Evolutionary conservation across 2,888 invertebrate species (phyloP), one percentile per base, ranked within the genome.

Genomic region (Pristionchus fissidentatus): DNA sequence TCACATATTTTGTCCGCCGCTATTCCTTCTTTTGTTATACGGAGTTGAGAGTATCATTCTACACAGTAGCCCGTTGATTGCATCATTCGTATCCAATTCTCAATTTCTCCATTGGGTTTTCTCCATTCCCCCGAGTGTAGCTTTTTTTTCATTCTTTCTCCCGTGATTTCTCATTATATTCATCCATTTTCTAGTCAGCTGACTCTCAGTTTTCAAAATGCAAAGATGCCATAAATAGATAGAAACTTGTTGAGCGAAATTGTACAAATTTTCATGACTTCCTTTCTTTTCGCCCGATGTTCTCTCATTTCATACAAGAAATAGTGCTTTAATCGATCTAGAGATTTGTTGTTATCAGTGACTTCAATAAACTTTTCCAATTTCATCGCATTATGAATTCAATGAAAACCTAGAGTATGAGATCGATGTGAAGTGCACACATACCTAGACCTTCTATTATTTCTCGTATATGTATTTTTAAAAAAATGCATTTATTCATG

Each of bases 121-220:
- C 35, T 32, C 15, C 62, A 62, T 62, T 62, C 62, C 62, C n/a
- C 62, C 62, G 62, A 62, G 62, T 62, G 62, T 62, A 62, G 62
- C 62, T 62, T 62, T 35, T 35, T 35, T 32, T 60, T 29, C 60
- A 8, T 60, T 29, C 60, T 60, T 60, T n/a, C 13, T 57, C 57
- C n/a, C 57, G 29, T 57, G n/a, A n/a, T n/a, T n/a, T n/a, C n/a
- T n/a, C n/a, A n/a, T n/a, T n/a, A 26, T 29, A 26, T 57, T 7
- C 26, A n/a, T 57, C 4, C 57, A 32, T 29, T 29, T 60, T 62
- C 29, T 32, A 10, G 35, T 29, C 35, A 29, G 62, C 29, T 62
- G 15, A n/a, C 35, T 62, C 26, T 62, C 62, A 35, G 8, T n/a
- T 62, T 35, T 15, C 35, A 0, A 29, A 29, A 26, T 62, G 19